phyloP scores from a whole-genome alignment of 2,797 vertebrate genomes.

The Brotula barbata region DNA sequence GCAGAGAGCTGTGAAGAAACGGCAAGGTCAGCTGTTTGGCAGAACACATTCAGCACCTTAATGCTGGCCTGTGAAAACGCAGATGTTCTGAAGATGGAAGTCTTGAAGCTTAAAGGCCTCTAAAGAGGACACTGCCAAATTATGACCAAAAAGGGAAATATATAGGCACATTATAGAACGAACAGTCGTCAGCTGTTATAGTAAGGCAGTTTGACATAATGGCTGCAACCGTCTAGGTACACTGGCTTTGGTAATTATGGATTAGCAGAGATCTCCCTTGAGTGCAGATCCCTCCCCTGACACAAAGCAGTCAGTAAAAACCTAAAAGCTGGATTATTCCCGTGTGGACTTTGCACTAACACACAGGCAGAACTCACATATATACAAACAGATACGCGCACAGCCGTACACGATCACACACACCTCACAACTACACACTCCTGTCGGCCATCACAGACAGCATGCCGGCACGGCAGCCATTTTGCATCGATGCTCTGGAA shows the following conservation, averaged over 20 bases:
- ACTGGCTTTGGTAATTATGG: conserved; percentile 64
- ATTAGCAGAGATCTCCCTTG: conserved; percentile 59
- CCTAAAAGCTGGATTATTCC: conserved; percentile 50
- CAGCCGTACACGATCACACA: conserved; percentile 21
- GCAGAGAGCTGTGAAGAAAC: conserved; percentile 70
- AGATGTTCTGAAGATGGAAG: conserved; percentile 39
- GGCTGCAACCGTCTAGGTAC: conserved; percentile 44
- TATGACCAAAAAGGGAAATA: no score
- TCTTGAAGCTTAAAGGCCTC: conserved; percentile 6
- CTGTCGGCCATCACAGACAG: conserved; percentile 77
- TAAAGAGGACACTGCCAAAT: no score
- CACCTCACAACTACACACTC: conserved; percentile 67
- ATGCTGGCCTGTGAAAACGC: conserved; percentile 39
- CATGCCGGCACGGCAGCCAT: conserved; percentile 74
- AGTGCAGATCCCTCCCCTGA: conserved; percentile 46
- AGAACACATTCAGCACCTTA: conserved; percentile 59
- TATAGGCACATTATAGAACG: conserved; percentile 5
- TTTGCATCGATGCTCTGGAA: conserved; percentile 74
- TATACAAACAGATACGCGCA: conserved; percentile 25
- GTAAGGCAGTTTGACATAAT: conserved; percentile 41
- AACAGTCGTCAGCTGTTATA: conserved; percentile 36
- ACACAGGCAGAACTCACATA: conserved; percentile 24
- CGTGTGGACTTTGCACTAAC: conserved; percentile 26
- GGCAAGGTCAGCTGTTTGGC: conserved; percentile 71
- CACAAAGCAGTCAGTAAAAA: conserved; percentile 54